phyloP scores from a whole-genome alignment of 2,113 vertebrate genomes.

The Thinocorus orbignyianus region DNA sequence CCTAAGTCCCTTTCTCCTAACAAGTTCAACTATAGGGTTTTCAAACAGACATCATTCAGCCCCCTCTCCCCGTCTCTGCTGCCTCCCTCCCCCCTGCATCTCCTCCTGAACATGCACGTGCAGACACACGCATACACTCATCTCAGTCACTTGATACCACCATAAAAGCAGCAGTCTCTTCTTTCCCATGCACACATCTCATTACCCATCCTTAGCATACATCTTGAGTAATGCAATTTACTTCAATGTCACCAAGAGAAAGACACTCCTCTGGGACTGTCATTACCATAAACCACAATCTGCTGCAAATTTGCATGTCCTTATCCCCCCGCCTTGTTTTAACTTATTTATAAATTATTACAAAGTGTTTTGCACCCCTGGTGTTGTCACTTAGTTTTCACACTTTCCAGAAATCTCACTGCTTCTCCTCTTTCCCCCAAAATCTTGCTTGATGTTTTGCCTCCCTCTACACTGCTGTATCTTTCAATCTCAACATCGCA shows the following conservation, averaged over 20 bases:
- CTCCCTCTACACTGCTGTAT: background rate
- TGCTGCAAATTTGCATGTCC: constrained; percentile 60
- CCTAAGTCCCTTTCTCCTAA: background rate
- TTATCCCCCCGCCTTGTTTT: constrained; percentile 49
- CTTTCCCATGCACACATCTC: constrained; percentile 53
- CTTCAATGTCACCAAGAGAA: constrained; percentile 75
- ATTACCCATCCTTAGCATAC: constrained; percentile 63
- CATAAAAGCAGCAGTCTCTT: constrained; percentile 38
- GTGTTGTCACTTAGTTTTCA: background rate
- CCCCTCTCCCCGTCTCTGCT: no score
- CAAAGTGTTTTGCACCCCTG: background rate
- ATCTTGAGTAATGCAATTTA: constrained; percentile 69
- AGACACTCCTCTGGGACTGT: constrained; percentile 49
- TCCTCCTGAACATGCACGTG: background rate
- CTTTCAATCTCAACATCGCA: background rate
- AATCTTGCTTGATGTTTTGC: background rate
- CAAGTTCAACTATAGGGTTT: background rate
- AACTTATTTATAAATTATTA: constrained; percentile 50
- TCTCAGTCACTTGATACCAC: background rate
- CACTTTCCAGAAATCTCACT: background rate
- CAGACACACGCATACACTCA: background rate
- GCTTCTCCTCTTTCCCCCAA: background rate
- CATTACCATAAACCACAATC: constrained; percentile 72
- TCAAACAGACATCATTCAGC: background rate
- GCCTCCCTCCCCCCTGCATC: background rate